Conservation (phyloP, 1,140 invertebrate genomes). For the Thaumatotibia leucotreta region DNA sequence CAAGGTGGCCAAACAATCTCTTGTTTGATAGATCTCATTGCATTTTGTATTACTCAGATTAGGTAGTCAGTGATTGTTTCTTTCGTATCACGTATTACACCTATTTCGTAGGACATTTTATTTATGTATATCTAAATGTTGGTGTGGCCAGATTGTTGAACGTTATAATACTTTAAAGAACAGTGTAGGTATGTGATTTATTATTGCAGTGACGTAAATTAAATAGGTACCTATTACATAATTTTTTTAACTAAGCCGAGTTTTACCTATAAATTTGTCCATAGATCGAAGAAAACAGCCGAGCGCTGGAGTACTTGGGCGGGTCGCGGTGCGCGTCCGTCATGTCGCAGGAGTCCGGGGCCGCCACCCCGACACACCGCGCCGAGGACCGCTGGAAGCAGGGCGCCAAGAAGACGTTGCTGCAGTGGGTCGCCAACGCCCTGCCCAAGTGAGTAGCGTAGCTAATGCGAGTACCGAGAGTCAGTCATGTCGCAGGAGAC, state of each 20-base stretch:
- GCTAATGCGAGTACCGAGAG: too few relatives aligned
- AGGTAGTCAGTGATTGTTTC: not conserved
- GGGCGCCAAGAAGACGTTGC: slow-evolving; percentile 92
- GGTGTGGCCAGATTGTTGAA: too few relatives aligned
- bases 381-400: slow-evolving; percentile 88
- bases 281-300: slow-evolving; percentile 97
- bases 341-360: slow-evolving; percentile 85
- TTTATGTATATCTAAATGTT: too few relatives aligned
- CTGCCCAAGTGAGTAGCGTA: slow-evolving; percentile 87
- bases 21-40: not conserved
- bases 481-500: too few relatives aligned
- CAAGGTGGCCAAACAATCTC: not conserved
- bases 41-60: not conserved
- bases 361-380: slow-evolving; percentile 81
- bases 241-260: too few relatives aligned
- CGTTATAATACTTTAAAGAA: too few relatives aligned
- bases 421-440: slow-evolving; percentile 96
- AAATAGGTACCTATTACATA: too few relatives aligned
- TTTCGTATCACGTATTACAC: not conserved
- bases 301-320: slow-evolving; percentile 90
- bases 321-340: slow-evolving; percentile 87
- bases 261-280: slow-evolving; percentile 26
- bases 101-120: too few relatives aligned
- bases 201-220: too few relatives aligned
- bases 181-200: too few relatives aligned